Evolutionary conservation across 2,113 vertebrate genomes (phyloP).

Genomic region (Alethe castanea): DNA sequence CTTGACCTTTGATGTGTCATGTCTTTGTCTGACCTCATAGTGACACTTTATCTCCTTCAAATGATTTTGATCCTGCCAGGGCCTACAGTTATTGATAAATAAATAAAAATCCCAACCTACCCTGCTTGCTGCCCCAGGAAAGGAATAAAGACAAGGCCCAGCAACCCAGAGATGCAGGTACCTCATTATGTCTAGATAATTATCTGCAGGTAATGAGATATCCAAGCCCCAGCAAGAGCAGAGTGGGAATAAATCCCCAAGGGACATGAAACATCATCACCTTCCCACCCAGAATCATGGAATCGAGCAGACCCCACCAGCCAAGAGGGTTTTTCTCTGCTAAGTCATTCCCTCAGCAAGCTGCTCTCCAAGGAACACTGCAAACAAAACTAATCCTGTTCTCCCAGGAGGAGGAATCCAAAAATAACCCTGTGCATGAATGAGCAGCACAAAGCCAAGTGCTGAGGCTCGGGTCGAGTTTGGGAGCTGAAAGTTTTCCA

Average conservation of each 20-base stretch:
- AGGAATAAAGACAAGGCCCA: not conserved
- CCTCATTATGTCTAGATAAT: conserved; percentile 25
- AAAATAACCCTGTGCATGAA: not conserved
- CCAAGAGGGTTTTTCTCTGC: not conserved
- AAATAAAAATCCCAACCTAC: not conserved
- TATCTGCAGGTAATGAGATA: not conserved
- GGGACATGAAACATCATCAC: not conserved
- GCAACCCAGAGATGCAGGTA: not conserved
- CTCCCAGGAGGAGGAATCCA: not conserved
- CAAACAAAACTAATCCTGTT: not conserved
- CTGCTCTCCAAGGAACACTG: not conserved
- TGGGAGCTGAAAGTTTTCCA: conserved; percentile 20
- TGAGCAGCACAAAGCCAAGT: not conserved
- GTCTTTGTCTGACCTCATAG: too few species aligned
- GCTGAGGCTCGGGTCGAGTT: not conserved
- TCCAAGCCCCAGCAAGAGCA: not conserved
- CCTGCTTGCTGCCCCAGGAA: not conserved
- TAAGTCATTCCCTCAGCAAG: not conserved
- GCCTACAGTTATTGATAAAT: not conserved
- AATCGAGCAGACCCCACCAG: accelerated
- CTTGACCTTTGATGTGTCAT: too few species aligned
- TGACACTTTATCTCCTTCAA: not conserved
- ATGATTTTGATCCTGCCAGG: not conserved
- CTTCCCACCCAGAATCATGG: not conserved
- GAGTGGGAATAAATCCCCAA: not conserved